phyloP scores from a whole-genome alignment of 2,888 invertebrate genomes.

The Girardia tigrina region DNA sequence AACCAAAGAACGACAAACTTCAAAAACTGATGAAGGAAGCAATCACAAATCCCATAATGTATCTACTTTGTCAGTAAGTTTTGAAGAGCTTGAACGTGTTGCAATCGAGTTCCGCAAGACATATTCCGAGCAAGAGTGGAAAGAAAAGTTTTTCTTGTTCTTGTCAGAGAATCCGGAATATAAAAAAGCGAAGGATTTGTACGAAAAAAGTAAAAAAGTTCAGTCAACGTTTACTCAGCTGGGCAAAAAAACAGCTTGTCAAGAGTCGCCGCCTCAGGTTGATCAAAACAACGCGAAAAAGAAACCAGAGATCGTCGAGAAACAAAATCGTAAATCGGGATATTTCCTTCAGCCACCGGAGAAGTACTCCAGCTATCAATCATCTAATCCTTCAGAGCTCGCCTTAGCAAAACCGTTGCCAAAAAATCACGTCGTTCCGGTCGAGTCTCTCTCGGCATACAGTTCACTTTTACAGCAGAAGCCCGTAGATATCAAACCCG shows the following conservation, averaged over 20 bases:
- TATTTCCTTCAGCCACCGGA: neutral
- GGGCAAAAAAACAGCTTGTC: neutral
- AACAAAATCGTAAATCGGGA: neutral
- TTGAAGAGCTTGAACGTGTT: too few relatives aligned
- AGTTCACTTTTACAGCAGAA: neutral
- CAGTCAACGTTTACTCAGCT: neutral
- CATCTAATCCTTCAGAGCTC: neutral
- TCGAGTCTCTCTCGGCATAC: neutral
- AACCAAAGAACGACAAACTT: neutral
- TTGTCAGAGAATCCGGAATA: too few relatives aligned
- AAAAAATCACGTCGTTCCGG: neutral
- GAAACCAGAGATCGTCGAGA: neutral
- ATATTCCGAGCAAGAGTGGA: too few relatives aligned
- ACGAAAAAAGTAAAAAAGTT: too few relatives aligned
- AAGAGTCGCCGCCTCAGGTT: too few relatives aligned
- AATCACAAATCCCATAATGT: neutral
- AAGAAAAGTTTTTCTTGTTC: too few relatives aligned
- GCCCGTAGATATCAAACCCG: neutral
- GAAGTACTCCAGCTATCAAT: too few relatives aligned
- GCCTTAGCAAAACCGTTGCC: neutral
- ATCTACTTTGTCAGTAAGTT: too few relatives aligned
- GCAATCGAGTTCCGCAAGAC: too few relatives aligned
- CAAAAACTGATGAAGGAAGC: too few relatives aligned
- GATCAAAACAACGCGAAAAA: neutral
- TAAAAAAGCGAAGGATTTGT: too few relatives aligned